Evolutionary conservation across 2,888 invertebrate genomes (phyloP).

Genomic region (Panorpa germanica): DNA sequence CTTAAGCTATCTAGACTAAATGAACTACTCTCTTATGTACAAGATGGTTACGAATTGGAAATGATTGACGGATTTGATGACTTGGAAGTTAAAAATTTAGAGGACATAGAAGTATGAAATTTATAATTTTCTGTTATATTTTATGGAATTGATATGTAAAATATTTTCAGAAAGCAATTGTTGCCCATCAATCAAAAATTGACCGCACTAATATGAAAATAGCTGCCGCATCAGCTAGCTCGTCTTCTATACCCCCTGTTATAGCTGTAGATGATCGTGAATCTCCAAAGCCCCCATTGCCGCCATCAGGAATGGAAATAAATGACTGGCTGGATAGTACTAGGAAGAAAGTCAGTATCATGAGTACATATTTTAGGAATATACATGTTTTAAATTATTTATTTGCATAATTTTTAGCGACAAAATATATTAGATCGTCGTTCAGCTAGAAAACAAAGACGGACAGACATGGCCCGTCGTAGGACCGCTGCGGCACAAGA

Average conservation of each 20-base stretch:
- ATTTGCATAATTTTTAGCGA: slow-evolving; percentile 22
- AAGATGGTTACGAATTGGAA: slow-evolving; percentile 53
- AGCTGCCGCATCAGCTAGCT: slow-evolving; percentile 11
- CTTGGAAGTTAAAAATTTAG: slow-evolving; percentile 52
- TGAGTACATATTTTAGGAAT: not conserved
- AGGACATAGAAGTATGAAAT: slow-evolving; percentile 57
- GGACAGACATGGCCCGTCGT: slow-evolving; percentile 74
- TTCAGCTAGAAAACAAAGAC: slow-evolving; percentile 54
- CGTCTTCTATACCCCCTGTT: too few species aligned
- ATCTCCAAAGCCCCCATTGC: slow-evolving; percentile 16
- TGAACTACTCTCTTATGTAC: slow-evolving; percentile 58
- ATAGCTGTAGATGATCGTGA: slow-evolving; percentile 15
- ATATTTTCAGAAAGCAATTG: slow-evolving; percentile 16
- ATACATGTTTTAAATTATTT: not conserved
- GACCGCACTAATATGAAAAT: slow-evolving; percentile 1
- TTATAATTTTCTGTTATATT: too few species aligned
- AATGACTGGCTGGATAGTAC: slow-evolving; percentile 20
- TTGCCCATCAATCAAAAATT: too few species aligned
- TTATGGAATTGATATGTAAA: too few species aligned
- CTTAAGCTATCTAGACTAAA: slow-evolving; percentile 55
- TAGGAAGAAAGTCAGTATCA: slow-evolving; percentile 15
- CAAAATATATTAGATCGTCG: slow-evolving; percentile 56
- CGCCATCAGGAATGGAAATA: slow-evolving; percentile 18
- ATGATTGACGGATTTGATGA: slow-evolving; percentile 55
- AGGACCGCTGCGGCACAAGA: slow-evolving; percentile 87